Evolutionary conservation across 1,140 invertebrate species (phyloP).

Genomic region (Polyergus mexicanus): DNA sequence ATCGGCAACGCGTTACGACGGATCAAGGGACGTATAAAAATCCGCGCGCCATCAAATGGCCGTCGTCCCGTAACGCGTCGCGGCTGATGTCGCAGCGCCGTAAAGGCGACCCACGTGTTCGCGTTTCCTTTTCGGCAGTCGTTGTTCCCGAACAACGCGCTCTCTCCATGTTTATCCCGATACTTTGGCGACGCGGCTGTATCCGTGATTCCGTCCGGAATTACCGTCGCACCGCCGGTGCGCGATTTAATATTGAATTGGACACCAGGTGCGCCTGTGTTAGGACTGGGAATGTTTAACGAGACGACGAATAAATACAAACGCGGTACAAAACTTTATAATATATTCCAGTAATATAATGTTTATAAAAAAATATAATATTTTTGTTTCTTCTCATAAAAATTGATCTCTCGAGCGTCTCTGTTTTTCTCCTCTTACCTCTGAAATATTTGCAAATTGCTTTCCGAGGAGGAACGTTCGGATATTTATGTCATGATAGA

Average conservation of each 20-base stretch:
- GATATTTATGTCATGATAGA: conserved; percentile 6
- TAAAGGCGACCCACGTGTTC: conserved; percentile 24
- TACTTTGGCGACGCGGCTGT: neutral
- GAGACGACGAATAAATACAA: conserved; percentile 9
- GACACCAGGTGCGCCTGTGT: neutral
- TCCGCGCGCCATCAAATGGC: conserved; percentile 22
- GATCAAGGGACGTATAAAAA: conserved; percentile 45
- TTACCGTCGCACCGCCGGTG: conserved; percentile 1
- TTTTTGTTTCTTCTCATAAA: neutral
- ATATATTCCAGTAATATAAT: neutral
- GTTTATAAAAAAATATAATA: neutral
- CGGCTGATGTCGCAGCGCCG: conserved; percentile 20
- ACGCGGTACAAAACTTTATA: conserved; percentile 5
- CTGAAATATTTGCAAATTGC: neutral
- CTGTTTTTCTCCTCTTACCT: neutral
- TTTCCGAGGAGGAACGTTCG: neutral
- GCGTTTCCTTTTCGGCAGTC: neutral
- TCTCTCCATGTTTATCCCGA: conserved; percentile 21
- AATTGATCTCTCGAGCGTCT: neutral
- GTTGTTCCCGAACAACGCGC: no score
- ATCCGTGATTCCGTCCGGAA: neutral
- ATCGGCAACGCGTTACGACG: conserved; percentile 28
- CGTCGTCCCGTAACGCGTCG: conserved; percentile 47
- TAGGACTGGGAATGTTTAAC: neutral
- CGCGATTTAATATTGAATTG: conserved; percentile 40